These are phyloP conservation scores for Pangasianodon hypophthalmus DNA, from an alignment of 2,113 vertebrate genomes.

Conservation along the genomic window DNA sequence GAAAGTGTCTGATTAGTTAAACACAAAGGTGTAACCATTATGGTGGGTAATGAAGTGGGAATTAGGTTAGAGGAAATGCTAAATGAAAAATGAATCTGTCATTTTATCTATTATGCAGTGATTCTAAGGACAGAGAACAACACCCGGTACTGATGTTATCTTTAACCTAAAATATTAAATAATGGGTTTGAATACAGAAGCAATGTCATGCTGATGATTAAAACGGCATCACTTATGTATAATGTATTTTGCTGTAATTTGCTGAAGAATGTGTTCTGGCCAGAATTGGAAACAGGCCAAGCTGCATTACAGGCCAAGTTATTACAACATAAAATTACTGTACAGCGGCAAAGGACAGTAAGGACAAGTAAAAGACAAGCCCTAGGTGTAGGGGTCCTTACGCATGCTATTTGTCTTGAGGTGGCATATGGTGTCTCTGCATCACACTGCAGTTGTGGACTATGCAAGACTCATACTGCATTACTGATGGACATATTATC, in stretches of 20 bases:
- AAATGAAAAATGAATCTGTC: not conserved
- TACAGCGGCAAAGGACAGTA: not conserved
- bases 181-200: not conserved
- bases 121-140: not conserved
- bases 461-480: not conserved
- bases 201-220: not conserved
- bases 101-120: not conserved
- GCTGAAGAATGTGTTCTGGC: not conserved
- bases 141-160: not conserved
- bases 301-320: not conserved
- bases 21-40: conserved; percentile 3
- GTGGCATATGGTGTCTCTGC: conserved; percentile 20
- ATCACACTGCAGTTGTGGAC: conserved; percentile 36
- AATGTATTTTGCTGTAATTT: not conserved
- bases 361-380: not conserved
- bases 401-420: conserved; percentile 20
- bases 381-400: conserved; percentile 33
- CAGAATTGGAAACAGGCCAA: not conserved
- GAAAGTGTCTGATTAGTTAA: not conserved
- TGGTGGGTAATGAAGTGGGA: not conserved
- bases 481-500: not conserved
- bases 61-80: not conserved
- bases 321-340: not conserved
- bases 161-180: not conserved
- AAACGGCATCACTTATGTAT: not conserved